A percentile compares a stretch with the other conserved stretches of the same genome.
These are phyloP conservation scores for Elaeidobius kamerunicus DNA, from an alignment of 2,888 invertebrate species.

Conservation along the genomic window DNA sequence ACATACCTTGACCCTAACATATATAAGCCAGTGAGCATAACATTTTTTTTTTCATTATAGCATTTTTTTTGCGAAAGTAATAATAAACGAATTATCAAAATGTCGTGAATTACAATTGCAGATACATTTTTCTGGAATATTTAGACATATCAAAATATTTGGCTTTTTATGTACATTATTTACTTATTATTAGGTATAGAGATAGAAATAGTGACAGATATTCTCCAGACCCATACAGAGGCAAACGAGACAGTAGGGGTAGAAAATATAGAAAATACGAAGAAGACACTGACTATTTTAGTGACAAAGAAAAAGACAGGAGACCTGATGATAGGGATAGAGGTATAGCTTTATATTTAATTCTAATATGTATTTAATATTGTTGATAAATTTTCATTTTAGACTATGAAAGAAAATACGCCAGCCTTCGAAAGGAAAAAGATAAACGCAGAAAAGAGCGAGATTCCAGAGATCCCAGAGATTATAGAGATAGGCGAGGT, in stretches of 20 bases:
- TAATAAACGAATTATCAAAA: too few relatives aligned
- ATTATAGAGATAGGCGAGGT: constrained; percentile 43
- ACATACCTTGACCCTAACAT: too few relatives aligned
- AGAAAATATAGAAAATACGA: constrained; percentile 53
- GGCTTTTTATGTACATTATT: constrained; percentile 31
- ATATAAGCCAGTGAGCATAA: too few relatives aligned
- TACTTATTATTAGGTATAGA: constrained; percentile 31
- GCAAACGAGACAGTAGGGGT: constrained; percentile 32
- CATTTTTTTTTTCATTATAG: too few relatives aligned
- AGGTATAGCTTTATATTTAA: constrained; percentile 10
- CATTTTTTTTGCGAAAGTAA: too few relatives aligned
- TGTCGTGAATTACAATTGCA: too few relatives aligned
- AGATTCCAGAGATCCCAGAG: constrained; percentile 34
- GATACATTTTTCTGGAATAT: too few relatives aligned
- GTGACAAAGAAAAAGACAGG: constrained; percentile 57
- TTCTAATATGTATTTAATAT: neutral
- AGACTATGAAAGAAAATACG: constrained; percentile 47
- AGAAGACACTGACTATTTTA: constrained; percentile 67
- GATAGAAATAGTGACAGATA: constrained; percentile 40
- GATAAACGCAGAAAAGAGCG: constrained; percentile 46
- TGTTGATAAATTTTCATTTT: neutral
- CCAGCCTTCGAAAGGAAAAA: constrained; percentile 46
- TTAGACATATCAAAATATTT: too few relatives aligned
- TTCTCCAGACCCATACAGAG: constrained; percentile 42
- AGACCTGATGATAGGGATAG: constrained; percentile 46